phyloP scores from a whole-genome alignment of 37 sponge, comb jelly and placozoan species.

The Agelas oroides region DNA sequence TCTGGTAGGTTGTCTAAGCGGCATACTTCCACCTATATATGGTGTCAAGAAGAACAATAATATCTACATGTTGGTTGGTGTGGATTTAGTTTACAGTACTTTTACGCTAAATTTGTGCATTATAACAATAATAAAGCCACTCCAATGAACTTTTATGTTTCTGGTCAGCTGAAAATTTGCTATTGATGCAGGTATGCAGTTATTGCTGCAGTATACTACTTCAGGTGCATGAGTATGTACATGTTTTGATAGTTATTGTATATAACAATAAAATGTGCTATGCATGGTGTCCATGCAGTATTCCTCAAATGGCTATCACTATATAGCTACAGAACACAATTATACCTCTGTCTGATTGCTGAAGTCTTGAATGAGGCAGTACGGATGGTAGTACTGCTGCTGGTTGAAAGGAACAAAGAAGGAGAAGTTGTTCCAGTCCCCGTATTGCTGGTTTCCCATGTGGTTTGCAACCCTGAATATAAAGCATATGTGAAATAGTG shows the following conservation, averaged over 20 bases:
- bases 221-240: too few species aligned
- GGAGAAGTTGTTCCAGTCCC: constrained; percentile 73
- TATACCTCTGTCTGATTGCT: constrained; percentile 68
- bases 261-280: too few species aligned
- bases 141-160: too few species aligned
- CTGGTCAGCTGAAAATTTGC: too few species aligned
- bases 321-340: too few species aligned
- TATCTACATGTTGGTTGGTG: background rate
- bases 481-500: too few species aligned
- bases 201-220: too few species aligned
- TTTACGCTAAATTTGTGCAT: background rate
- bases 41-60: too few species aligned
- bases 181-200: too few species aligned
- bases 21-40: constrained; percentile 78
- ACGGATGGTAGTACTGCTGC: constrained; percentile 71
- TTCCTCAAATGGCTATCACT: too few species aligned
- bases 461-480: constrained; percentile 79
- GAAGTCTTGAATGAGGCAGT: constrained; percentile 78
- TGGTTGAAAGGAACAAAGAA: constrained; percentile 77
- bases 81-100: background rate
- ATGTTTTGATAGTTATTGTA: too few species aligned
- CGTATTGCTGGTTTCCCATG: constrained; percentile 74
- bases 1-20: constrained; percentile 83
- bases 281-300: too few species aligned
- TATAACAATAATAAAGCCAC: background rate